Conservation (phyloP, 92 coral and sea anemone species). For the Bergia puertoricense region DNA sequence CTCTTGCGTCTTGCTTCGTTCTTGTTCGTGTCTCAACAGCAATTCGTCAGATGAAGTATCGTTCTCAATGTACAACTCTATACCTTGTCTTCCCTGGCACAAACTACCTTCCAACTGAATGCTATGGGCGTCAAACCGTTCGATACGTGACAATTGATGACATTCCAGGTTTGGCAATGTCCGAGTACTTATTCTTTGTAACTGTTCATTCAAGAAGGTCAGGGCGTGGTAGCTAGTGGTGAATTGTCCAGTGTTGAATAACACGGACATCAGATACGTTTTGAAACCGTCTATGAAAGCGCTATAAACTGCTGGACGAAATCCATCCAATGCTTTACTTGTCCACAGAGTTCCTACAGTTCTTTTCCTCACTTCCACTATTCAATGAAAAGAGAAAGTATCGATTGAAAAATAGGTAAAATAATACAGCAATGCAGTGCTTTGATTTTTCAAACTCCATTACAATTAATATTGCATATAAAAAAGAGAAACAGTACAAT, state of each 20-base stretch:
- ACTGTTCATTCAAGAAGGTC: conserved; percentile 40
- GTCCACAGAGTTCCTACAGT: conserved; percentile 8
- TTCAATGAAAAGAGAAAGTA: background rate
- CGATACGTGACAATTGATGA: background rate
- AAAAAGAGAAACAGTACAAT: too few relatives aligned
- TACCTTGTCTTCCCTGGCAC: background rate
- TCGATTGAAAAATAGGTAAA: too few relatives aligned
- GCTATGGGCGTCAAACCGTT: background rate
- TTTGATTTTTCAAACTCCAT: too few relatives aligned
- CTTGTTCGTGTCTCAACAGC: background rate
- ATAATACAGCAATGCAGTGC: background rate
- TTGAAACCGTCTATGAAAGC: conserved; percentile 74
- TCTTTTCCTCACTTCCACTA: background rate
- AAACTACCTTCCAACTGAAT: background rate
- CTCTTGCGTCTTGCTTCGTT: background rate
- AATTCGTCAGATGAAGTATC: background rate
- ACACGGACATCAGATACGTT: conserved; percentile 61
- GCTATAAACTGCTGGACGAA: conserved; percentile 70
- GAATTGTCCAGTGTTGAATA: conserved; percentile 63
- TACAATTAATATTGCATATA: too few relatives aligned
- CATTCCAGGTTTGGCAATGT: conserved; percentile 33
- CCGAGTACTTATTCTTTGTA: conserved; percentile 25
- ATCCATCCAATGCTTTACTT: conserved; percentile 26
- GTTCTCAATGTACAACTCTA: background rate
- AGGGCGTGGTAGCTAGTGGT: conserved; percentile 43